Conservation (phyloP, 2,888 invertebrate genomes). For the Sinelater perroti region DNA sequence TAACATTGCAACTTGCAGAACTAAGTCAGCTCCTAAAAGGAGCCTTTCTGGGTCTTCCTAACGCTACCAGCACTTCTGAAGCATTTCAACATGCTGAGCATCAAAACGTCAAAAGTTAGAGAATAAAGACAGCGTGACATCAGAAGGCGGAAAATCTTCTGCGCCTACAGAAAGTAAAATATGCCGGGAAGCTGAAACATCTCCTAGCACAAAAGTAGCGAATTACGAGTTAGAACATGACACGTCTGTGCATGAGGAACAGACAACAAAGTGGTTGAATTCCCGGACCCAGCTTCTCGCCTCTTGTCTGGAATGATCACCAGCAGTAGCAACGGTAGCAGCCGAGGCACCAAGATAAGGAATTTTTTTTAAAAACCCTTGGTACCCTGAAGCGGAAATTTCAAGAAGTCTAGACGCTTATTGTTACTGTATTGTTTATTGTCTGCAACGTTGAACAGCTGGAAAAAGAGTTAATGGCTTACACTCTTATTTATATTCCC, state of each 20-base stretch:
- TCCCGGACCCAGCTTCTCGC: constrained; percentile 65
- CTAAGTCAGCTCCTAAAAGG: constrained; percentile 61
- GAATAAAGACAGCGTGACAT: constrained; percentile 63
- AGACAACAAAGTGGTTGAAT: constrained; percentile 53
- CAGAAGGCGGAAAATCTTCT: constrained; percentile 70
- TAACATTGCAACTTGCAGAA: constrained; percentile 58
- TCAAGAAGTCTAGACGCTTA: no score
- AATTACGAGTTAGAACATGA: constrained; percentile 44
- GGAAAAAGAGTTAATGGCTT: no score
- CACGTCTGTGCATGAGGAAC: constrained; percentile 43
- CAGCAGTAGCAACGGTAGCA: constrained; percentile 46
- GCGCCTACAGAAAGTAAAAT: constrained; percentile 65
- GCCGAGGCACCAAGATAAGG: constrained; percentile 27
- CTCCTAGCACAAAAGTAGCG: constrained; percentile 64
- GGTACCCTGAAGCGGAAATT: no score
- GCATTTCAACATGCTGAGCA: constrained; percentile 48
- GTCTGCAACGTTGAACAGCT: no score
- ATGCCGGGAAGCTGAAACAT: constrained; percentile 84
- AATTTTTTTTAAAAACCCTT: no score
- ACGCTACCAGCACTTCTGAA: constrained; percentile 56
- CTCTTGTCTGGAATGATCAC: constrained; percentile 69
- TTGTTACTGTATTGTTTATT: no score
- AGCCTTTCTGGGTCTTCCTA: constrained; percentile 54
- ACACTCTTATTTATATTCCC: no score
- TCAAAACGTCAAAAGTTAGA: constrained; percentile 53